Conservation (phyloP, 2,113 vertebrate species). For the Hippotragus niger region DNA sequence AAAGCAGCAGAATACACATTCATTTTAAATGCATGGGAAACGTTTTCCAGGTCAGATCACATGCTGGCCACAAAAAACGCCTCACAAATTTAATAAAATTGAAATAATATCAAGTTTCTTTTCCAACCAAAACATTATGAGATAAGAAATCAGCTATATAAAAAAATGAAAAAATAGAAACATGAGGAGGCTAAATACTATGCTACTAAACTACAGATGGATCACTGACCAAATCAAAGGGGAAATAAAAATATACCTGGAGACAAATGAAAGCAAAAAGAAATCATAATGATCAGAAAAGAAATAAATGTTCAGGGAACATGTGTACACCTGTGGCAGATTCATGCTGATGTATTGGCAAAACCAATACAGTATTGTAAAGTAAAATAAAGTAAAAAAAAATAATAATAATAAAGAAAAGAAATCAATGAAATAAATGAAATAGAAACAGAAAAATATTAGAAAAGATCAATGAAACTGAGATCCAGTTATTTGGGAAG, state of each 20-base stretch:
- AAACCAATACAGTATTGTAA: too few species aligned
- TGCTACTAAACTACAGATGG: not conserved
- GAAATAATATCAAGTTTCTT: not conserved
- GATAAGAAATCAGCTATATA: not conserved
- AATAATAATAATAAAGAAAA: not conserved
- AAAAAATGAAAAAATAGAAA: not conserved
- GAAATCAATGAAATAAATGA: not conserved
- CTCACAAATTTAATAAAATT: not conserved
- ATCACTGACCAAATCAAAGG: not conserved
- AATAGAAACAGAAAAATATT: not conserved
- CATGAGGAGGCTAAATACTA: not conserved
- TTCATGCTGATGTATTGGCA: too few species aligned
- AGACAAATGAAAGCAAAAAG: not conserved
- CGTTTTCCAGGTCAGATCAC: not conserved
- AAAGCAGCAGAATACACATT: not conserved
- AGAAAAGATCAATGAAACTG: not conserved
- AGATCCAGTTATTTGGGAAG: not conserved
- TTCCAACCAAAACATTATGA: not conserved
- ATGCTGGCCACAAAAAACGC: not conserved
- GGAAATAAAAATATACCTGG: not conserved
- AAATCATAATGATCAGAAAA: not conserved
- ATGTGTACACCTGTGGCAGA: too few species aligned
- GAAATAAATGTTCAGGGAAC: not conserved
- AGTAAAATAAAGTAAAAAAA: too few species aligned
- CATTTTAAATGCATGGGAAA: not conserved